These are phyloP conservation scores for Hapalemur alaotrensis DNA, from an alignment of 2,797 vertebrate genomes.

Conservation along the genomic window DNA sequence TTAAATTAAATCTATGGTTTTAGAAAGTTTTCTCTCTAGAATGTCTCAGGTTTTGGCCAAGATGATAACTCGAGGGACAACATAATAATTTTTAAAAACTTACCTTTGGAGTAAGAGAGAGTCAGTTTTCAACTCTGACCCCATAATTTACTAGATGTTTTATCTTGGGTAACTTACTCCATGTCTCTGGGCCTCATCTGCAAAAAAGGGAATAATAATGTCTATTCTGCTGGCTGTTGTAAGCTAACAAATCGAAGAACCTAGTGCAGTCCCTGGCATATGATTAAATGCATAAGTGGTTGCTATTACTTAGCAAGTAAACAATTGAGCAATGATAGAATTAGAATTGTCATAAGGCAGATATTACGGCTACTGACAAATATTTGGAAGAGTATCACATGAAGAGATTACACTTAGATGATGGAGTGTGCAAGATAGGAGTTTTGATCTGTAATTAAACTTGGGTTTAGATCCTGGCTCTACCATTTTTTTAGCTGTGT, in stretches of 20 bases:
- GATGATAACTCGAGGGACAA: background rate
- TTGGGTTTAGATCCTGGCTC: conserved; percentile 17
- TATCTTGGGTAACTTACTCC: background rate
- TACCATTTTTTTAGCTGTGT: conserved; percentile 23
- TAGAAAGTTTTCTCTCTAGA: background rate
- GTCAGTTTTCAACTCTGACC: background rate
- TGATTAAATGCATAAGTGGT: background rate
- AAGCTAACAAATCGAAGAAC: background rate
- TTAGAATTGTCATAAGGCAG: background rate
- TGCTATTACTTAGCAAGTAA: background rate
- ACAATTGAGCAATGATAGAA: background rate
- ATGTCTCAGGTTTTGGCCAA: background rate
- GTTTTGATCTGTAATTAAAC: background rate
- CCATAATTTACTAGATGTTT: background rate
- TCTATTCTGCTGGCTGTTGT: background rate
- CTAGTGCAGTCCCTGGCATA: background rate
- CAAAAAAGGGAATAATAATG: background rate
- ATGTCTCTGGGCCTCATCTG: background rate
- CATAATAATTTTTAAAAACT: background rate
- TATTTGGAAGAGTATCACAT: background rate
- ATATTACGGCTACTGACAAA: background rate
- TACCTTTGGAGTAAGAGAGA: background rate
- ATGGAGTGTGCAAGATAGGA: background rate
- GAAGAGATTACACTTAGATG: background rate
- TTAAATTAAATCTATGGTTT: background rate